Base-by-base conservation (phyloP, 2,888 invertebrate species). In the Cryptophagus acutangulus region DNA sequence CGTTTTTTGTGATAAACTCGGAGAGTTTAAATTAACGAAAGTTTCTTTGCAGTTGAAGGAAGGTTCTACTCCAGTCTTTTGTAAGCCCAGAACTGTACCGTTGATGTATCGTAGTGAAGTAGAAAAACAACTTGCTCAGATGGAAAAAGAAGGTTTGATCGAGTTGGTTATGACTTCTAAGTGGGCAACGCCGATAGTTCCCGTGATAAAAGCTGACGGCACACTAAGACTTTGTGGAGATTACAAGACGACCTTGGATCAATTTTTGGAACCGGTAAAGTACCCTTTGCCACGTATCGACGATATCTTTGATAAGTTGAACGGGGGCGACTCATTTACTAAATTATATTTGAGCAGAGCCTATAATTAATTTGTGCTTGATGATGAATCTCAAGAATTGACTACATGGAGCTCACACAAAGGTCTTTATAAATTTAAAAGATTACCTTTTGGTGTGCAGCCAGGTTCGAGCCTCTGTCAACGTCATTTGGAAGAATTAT, bases 1-100 rank as follows among this genome's bases (percentile, higher is more conserved):
- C 4, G 13, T 40, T 20, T 40, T 40, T 35, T 10, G 29, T 5
- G 20, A 25, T 12, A 25, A 33, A 4, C 25, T 28, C 4, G 30
- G 40, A 3, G 18, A 14, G 16, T 40, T 36, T 28, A 35, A 40
- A 30, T 14, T 14, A 6, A 10, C 15, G 16, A 36, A 36, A 10
- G 24, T 40, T 6, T 34, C 40, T 14, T 40, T 34, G n/a, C 40
- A 40, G 30, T 15, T 40, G 6, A 36, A 35, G 15, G 29, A 34
- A 12, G 13, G 18, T 8, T 28, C 35, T 13, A 40, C 10, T 14
- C 35, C 40, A 9, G 24, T 40, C 9, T 40, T 34, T 10, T n/a
- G 17, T 15, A 40, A 40, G 16, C 36, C 40, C 6, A 20, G 36
- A 12, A 28, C 17, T 10, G 20, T 40, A 10, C 36, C 35, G 10